Conservation (phyloP, 2,888 invertebrate genomes). For the Rhagium mordax region DNA sequence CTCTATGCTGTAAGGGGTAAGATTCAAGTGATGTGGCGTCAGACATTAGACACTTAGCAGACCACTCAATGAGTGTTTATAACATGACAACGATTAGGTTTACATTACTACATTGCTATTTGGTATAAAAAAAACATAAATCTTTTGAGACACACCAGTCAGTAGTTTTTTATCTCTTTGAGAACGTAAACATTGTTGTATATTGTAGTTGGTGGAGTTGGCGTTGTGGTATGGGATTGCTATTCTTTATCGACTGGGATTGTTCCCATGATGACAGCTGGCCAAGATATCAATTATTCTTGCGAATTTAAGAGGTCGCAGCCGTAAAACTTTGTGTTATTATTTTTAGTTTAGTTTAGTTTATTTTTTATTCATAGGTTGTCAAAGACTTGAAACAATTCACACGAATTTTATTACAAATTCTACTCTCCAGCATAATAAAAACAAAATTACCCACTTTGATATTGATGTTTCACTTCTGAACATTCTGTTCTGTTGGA, state of each 20-base stretch:
- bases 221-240: conserved; percentile 8
- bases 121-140: conserved; percentile 13
- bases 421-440: no score
- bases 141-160: conserved; percentile 21
- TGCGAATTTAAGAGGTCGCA: no score
- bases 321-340: no score
- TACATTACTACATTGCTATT: conserved; percentile 18
- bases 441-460: no score
- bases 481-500: no score
- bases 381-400: no score
- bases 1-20: neutral
- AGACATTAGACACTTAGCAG: conserved; percentile 12
- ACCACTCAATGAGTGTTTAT: conserved; percentile 21
- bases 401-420: no score
- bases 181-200: conserved; percentile 28
- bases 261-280: neutral
- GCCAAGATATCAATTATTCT: no score
- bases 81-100: neutral
- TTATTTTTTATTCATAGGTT: no score
- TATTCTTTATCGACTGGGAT: conserved; percentile 5
- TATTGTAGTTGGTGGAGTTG: conserved; percentile 3
- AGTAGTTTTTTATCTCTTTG: conserved; percentile 17
- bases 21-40: conserved; percentile 15
- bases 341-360: no score
- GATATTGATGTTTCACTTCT: no score